These are phyloP conservation scores for Remorina albescens DNA, from an alignment of 2,797 vertebrate genomes.

Conservation along the genomic window DNA sequence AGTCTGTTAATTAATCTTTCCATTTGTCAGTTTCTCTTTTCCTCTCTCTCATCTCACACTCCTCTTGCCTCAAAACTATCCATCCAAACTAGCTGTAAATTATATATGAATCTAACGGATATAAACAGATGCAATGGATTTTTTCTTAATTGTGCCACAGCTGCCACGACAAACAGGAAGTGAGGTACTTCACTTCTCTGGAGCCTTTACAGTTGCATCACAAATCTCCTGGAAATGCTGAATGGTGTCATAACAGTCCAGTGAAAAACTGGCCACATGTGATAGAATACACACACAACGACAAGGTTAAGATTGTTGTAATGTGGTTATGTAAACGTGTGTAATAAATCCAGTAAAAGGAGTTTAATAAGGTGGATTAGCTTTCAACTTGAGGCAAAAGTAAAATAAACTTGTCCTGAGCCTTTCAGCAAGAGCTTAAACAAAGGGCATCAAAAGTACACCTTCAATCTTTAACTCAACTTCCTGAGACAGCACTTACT, in stretches of 20 bases:
- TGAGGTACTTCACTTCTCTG: background rate
- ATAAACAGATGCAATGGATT: background rate
- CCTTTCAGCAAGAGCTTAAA: background rate
- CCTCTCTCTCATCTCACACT: background rate
- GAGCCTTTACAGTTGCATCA: conserved; percentile 40
- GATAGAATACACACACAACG: background rate
- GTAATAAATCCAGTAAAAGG: too few species aligned
- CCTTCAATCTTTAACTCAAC: background rate
- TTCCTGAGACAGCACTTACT: background rate
- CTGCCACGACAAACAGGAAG: background rate
- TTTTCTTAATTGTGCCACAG: background rate
- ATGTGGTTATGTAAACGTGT: background rate
- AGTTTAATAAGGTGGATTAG: too few species aligned
- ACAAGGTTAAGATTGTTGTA: background rate
- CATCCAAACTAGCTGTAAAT: background rate
- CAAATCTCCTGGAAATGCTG: conserved; percentile 21
- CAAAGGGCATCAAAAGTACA: background rate
- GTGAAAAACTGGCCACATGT: conserved; percentile 18
- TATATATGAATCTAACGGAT: background rate
- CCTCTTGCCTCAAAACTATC: background rate
- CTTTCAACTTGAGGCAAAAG: background rate
- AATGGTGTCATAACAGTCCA: background rate
- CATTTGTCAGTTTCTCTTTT: background rate
- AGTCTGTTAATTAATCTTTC: background rate
- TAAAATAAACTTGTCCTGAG: background rate